These are phyloP conservation scores for Tetragonisca angustula DNA, from an alignment of 2,888 invertebrate species.

Conservation along the genomic window DNA sequence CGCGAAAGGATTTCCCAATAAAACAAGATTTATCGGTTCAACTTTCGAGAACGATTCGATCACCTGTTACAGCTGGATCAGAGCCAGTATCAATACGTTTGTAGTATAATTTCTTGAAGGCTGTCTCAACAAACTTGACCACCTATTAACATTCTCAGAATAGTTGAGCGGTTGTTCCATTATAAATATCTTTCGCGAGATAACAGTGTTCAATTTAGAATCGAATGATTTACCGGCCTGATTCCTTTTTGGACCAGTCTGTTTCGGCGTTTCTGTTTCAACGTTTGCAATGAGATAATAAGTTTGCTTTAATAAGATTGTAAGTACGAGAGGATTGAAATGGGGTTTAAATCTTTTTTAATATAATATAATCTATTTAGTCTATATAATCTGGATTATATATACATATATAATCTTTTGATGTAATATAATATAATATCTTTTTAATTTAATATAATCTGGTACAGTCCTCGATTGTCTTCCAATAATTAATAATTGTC, in stretches of 20 bases:
- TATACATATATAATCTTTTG: too few relatives aligned
- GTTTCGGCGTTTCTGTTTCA: slow-evolving; percentile 1
- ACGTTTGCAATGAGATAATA: neutral
- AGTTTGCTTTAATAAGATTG: too few relatives aligned
- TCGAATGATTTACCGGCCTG: neutral
- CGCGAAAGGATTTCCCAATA: neutral
- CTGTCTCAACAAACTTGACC: neutral
- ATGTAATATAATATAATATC: too few relatives aligned
- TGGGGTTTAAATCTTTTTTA: too few relatives aligned
- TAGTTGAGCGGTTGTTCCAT: neutral
- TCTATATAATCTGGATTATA: too few relatives aligned
- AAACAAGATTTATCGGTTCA: neutral
- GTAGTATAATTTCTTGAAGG: neutral
- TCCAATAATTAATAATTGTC: neutral
- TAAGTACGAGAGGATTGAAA: too few relatives aligned
- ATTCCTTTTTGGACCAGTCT: neutral
- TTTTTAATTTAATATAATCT: too few relatives aligned
- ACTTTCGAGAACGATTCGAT: neutral
- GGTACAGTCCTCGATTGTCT: too few relatives aligned
- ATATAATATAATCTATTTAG: too few relatives aligned
- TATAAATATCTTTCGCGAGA: neutral
- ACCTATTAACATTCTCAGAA: neutral
- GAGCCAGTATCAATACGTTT: neutral
- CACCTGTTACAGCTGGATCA: neutral
- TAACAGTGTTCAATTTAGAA: neutral